These are phyloP conservation scores for Drosophila pallidifrons DNA, from an alignment of 1,140 invertebrate species.

Conservation along the genomic window DNA sequence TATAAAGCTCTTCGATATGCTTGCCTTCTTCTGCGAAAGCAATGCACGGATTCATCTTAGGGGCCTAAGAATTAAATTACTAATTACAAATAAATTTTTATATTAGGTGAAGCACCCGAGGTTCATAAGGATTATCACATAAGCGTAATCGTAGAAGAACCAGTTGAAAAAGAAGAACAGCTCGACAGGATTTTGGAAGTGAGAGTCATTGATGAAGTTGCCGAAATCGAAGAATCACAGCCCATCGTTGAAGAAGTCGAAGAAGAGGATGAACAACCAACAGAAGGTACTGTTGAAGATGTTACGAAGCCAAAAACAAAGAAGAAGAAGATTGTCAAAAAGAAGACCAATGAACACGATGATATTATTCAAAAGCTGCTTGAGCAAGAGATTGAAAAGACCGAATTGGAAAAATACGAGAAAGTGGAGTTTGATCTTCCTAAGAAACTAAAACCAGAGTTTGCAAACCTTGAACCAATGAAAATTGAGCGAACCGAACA, in stretches of 20 bases:
- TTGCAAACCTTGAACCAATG: conserved; percentile 69
- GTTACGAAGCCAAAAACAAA: conserved; percentile 65
- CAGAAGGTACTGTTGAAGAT: conserved; percentile 49
- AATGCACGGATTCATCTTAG: conserved; percentile 59
- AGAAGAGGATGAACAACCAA: conserved; percentile 63
- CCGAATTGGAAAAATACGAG: conserved; percentile 83
- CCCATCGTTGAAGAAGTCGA: conserved; percentile 73
- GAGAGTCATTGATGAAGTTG: conserved; percentile 70
- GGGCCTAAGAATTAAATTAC: conserved; percentile 21
- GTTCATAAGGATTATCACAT: conserved; percentile 76
- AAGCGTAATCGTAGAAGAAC: conserved; percentile 76
- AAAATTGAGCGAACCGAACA: conserved; percentile 80
- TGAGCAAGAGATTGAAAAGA: conserved; percentile 81
- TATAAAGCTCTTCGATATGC: conserved; percentile 61
- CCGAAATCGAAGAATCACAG: conserved; percentile 65
- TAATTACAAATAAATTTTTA: conserved; percentile 56
- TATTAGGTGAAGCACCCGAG: conserved; percentile 73
- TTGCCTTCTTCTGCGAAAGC: conserved; percentile 67
- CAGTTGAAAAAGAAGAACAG: conserved; percentile 59
- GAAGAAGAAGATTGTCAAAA: conserved; percentile 77
- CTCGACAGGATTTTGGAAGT: conserved; percentile 69
- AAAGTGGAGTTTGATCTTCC: conserved; percentile 75
- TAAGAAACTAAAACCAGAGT: conserved; percentile 81
- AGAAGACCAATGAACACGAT: conserved; percentile 81
- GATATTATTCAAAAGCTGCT: conserved; percentile 75